Base-by-base conservation (phyloP, 1,140 invertebrate species). In the Pseudomyrmex cubaensis region DNA sequence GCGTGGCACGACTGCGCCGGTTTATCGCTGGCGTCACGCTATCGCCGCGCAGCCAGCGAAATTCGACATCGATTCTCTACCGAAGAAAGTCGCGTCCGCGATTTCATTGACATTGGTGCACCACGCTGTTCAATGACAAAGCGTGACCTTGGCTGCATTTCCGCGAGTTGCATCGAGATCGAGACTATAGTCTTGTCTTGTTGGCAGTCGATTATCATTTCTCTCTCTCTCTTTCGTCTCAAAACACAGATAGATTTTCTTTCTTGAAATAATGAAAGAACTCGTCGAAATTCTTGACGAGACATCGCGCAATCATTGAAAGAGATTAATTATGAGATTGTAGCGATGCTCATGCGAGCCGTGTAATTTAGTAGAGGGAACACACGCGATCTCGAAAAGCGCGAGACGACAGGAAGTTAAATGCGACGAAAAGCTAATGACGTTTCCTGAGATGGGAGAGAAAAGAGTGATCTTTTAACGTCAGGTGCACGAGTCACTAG, bases 1-100 rank as follows among this genome's bases (percentile, higher is more conserved):
- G 75, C 44, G 48, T 69, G 35, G 63, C 66, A 77, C 66, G 62
- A 54, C 62, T 54, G 67, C 85, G 80, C 87, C 78, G 54, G 54
- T 61, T 90, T 89, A 90, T 87, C 63, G 70, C 78, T 74, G 15
- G 54, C 50, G 84, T 89, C 89, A 90, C 89, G 89, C 87, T 64
- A 89, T 46, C 70, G 52, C 48, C 20, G 54, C 17, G 13, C n/a
- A n/a, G 54, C 56, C 70, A 82, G 69, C 75, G 73, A 87, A 86
- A 86, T 89, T 86, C 75, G 83, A 63, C 85, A 90, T 89, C 74
- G 89, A 90, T 89, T 80, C 84, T 80, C 84, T 52, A 52, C 22
- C 44, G 52, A 66, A 56, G 82, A 66, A 64, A 80, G 63, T 50
- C 52, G 54, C 70, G 22, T 82, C 35, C 50, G 25, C 20, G 56